Evolutionary conservation across 2,888 invertebrate species (phyloP), one percentile per base, ranked within the genome.

Genomic region (Drosophila multiciliata): DNA sequence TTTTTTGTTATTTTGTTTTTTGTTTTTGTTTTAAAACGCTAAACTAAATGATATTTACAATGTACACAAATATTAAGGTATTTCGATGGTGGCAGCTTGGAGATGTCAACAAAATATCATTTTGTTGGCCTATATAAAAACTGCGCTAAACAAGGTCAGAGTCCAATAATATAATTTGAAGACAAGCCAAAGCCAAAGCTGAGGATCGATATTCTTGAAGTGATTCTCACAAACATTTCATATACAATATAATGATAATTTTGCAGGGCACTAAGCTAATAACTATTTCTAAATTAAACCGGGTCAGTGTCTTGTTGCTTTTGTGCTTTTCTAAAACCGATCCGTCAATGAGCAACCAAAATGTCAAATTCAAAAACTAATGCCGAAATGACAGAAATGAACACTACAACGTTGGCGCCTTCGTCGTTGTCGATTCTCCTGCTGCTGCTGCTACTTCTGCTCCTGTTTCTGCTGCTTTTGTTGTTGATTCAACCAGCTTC

Each of bases 231-330:
- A 53, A 65, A 49, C 70, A 64, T 67, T 54, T 68, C 48, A 54
- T 66, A 58, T 63, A 45, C 62, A 66, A 67, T 73, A 79, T 73
- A 73, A 85, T 78, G 64, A 72, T 83, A 83, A 86, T 83, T 79
- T 85, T 85, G 84, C 88, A 86, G 88, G 80, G 73, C 78, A 61
- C 75, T 82, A 85, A 79, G 35, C 81, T 81, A 87, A 64, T 55
- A 76, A 82, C 74, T 88, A 77, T 73, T 49, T 48, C 75, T 88
- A 86, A 86, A 78, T 80, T 68, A 83, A 88, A 78, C 89, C 66
- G 79, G 78, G 71, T 58, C 17, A 36, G 35, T 26, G 35, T 60
- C 40, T 58, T 68, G 59, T 49, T 45, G 45, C 45, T 45, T 45
- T 60, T 84, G 80, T 85, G 86, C 82, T 80, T 74, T 70, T 50